phyloP scores from a whole-genome alignment of 1,140 invertebrate genomes.

The Leptopilina clavipes region DNA sequence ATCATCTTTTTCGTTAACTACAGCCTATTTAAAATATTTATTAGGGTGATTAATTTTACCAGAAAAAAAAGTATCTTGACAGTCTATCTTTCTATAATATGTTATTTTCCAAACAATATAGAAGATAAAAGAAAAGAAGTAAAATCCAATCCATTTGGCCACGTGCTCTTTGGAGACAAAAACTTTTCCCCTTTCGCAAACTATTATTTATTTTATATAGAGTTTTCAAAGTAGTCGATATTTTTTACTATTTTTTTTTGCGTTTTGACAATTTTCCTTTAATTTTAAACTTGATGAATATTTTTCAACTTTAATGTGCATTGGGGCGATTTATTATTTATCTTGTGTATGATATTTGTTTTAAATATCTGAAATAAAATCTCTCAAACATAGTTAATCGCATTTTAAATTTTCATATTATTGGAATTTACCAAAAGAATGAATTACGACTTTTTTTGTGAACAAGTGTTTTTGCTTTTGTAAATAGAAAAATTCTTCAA shows the following conservation, averaged over 20 bases:
- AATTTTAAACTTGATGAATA: background rate
- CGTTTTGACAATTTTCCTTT: background rate
- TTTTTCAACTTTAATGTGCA: no score
- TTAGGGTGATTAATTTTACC: background rate
- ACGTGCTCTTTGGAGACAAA: slow-evolving; percentile 8
- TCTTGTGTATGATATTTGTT: no score
- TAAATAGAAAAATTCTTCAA: no score
- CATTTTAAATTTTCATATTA: no score
- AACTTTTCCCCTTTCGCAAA: background rate
- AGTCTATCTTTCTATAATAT: background rate
- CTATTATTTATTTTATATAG: slow-evolving; percentile 1
- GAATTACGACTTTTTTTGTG: no score
- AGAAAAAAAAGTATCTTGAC: background rate
- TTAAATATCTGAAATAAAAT: no score
- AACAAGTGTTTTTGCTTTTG: no score
- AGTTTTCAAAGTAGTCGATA: background rate
- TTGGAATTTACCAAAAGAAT: no score
- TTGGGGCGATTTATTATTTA: no score
- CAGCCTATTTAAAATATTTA: background rate
- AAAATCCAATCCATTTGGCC: slow-evolving; percentile 15
- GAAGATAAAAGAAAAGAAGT: background rate
- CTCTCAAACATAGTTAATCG: no score
- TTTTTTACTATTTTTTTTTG: background rate
- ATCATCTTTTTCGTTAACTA: no score
- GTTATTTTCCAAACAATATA: background rate